Evolutionary conservation across 1,140 invertebrate species (phyloP).

Genomic region (Mamestra configurata): DNA sequence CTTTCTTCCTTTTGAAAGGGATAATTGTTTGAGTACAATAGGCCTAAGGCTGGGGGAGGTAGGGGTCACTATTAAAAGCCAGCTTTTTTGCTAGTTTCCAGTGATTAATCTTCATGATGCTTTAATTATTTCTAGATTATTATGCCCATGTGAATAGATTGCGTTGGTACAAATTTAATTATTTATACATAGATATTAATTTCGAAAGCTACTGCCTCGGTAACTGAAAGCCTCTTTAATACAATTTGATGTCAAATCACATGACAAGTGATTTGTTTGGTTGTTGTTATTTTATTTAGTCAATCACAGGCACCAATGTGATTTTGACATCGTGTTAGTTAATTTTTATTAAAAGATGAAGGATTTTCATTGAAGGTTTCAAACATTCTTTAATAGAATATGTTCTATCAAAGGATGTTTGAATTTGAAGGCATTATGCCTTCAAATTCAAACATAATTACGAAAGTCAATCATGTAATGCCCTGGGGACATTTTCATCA

Average conservation of each 20-base stretch:
- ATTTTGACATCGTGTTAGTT: not conserved
- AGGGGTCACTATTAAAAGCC: not conserved
- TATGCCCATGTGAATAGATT: not conserved
- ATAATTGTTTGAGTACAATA: conserved; percentile 24
- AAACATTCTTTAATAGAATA: too few species aligned
- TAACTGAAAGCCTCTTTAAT: not conserved
- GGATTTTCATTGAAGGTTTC: too few species aligned
- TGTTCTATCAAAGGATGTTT: too few species aligned
- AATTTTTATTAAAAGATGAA: not conserved
- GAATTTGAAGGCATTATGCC: not conserved
- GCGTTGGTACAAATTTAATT: not conserved
- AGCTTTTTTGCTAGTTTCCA: not conserved
- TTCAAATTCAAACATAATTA: too few species aligned
- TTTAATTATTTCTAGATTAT: not conserved
- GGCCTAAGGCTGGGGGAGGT: not conserved
- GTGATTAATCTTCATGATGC: not conserved
- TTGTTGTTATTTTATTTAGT: not conserved
- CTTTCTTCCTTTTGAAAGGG: conserved; percentile 32
- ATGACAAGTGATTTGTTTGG: not conserved
- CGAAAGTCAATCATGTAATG: not conserved
- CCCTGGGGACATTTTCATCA: conserved; percentile 34
- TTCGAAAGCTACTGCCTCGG: not conserved
- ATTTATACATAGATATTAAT: not conserved
- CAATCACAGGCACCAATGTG: not conserved
- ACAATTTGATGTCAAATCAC: not conserved